These are phyloP conservation scores for Armadillidium nasatum DNA, from an alignment of 1,140 invertebrate species.

Conservation along the genomic window DNA sequence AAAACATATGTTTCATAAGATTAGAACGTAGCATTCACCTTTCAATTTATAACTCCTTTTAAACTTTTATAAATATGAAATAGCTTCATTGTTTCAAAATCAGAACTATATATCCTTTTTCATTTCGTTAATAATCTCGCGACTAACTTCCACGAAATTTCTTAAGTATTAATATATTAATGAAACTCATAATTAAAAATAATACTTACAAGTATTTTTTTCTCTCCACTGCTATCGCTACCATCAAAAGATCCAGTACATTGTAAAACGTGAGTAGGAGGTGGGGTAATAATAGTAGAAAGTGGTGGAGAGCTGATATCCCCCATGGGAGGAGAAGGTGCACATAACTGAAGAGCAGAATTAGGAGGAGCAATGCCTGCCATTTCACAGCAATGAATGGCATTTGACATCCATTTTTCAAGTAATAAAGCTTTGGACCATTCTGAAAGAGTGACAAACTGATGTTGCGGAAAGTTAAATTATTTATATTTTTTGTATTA, in stretches of 20 bases:
- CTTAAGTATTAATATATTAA: too few species aligned
- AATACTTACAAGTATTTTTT: not conserved
- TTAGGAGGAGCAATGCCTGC: conserved; percentile 63
- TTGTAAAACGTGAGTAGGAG: conserved; percentile 24
- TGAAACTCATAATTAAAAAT: too few species aligned
- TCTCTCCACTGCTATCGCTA: conserved; percentile 14
- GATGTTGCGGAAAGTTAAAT: not conserved
- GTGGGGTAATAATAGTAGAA: conserved; percentile 31
- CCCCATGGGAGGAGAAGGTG: conserved; percentile 29
- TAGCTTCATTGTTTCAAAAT: too few species aligned
- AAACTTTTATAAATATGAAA: too few species aligned
- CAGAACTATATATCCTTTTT: too few species aligned
- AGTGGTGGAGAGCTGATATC: conserved; percentile 23
- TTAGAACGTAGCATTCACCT: too few species aligned
- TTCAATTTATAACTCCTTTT: too few species aligned
- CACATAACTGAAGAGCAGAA: conserved; percentile 50
- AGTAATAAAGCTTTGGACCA: conserved; percentile 66
- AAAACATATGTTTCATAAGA: too few species aligned
- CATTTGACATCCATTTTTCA: conserved; percentile 67
- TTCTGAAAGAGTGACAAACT: too few species aligned
- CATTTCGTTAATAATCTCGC: too few species aligned
- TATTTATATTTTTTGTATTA: not conserved
- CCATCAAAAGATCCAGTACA: conserved; percentile 27
- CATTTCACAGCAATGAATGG: conserved; percentile 62
- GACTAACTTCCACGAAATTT: too few species aligned